Percentiles rank a stretch among this genome's conserved stretches.
These are phyloP conservation scores for Marasmarcha lunaedactyla DNA, from an alignment of 2,888 invertebrate genomes.

Conservation along the genomic window DNA sequence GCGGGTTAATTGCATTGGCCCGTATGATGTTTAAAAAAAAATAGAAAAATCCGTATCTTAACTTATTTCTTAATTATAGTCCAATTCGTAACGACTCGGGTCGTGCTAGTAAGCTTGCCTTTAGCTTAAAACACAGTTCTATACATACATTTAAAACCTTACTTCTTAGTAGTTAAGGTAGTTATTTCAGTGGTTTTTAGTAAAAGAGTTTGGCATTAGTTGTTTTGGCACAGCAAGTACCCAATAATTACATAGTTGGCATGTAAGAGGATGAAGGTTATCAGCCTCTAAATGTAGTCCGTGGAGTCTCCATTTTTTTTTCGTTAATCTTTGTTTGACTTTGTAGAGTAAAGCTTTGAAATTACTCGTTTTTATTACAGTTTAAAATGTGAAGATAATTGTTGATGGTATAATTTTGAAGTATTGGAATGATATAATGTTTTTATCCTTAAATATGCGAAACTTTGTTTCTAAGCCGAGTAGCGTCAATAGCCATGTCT, in stretches of 20 bases:
- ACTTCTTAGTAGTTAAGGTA: constrained; percentile 20
- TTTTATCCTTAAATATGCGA: no score
- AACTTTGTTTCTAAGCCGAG: no score
- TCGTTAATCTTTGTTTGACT: constrained; percentile 12
- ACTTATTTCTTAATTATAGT: constrained; percentile 71
- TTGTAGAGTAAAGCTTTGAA: no score
- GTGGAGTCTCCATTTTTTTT: constrained; percentile 34
- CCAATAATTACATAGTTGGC: constrained; percentile 59
- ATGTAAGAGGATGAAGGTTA: constrained; percentile 44
- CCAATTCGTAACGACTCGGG: constrained; percentile 62
- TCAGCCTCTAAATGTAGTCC: constrained; percentile 60
- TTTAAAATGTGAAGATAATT: no score
- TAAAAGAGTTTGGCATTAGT: constrained; percentile 30
- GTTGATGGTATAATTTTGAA: no score
- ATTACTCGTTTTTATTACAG: no score
- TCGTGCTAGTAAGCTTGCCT: constrained; percentile 40
- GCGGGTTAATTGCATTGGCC: constrained; percentile 64
- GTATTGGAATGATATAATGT: no score
- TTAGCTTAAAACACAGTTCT: neutral
- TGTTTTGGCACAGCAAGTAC: constrained; percentile 50
- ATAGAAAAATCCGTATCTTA: constrained; percentile 65
- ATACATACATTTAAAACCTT: neutral
- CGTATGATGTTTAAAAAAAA: constrained; percentile 61
- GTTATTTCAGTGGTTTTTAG: constrained; percentile 18
- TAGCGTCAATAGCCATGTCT: no score